phyloP scores from a whole-genome alignment of 1,140 invertebrate genomes.

The Euura lappo region DNA sequence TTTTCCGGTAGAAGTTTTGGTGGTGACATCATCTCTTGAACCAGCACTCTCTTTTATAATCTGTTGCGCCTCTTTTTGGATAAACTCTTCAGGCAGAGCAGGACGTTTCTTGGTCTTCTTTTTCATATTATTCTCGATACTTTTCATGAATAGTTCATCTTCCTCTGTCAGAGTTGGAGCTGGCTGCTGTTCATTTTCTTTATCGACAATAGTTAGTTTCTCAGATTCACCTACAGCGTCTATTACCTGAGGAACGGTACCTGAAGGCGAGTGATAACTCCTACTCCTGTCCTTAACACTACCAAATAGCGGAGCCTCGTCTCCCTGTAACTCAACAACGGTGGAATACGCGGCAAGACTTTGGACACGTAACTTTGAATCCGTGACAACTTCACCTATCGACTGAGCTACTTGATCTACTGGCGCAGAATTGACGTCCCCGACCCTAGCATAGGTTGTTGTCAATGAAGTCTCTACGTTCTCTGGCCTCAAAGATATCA shows the following conservation, averaged over 20 bases:
- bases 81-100: constrained; percentile 29
- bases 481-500: constrained; percentile 47
- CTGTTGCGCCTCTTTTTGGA: constrained; percentile 6
- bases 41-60: neutral
- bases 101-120: constrained; percentile 31
- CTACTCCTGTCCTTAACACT: constrained; percentile 50
- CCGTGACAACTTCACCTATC: constrained; percentile 1
- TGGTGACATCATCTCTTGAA: neutral
- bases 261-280: constrained; percentile 10
- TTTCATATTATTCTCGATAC: constrained; percentile 26
- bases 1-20: neutral
- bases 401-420: constrained; percentile 21
- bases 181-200: neutral
- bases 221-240: neutral
- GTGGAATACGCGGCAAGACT: constrained; percentile 15
- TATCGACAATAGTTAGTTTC: neutral
- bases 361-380: constrained; percentile 10
- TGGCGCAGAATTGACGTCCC: constrained; percentile 13
- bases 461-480: constrained; percentile 49
- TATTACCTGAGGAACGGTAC: neutral
- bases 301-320: constrained; percentile 48
- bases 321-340: constrained; percentile 26
- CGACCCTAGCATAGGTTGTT: constrained; percentile 46
- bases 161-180: constrained; percentile 12
- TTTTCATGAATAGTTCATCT: constrained; percentile 25